A percentile compares a stretch with the other conserved stretches of the same genome.
Conservation (phyloP, 1,140 invertebrate species). For the Adoxophyes honmai region DNA sequence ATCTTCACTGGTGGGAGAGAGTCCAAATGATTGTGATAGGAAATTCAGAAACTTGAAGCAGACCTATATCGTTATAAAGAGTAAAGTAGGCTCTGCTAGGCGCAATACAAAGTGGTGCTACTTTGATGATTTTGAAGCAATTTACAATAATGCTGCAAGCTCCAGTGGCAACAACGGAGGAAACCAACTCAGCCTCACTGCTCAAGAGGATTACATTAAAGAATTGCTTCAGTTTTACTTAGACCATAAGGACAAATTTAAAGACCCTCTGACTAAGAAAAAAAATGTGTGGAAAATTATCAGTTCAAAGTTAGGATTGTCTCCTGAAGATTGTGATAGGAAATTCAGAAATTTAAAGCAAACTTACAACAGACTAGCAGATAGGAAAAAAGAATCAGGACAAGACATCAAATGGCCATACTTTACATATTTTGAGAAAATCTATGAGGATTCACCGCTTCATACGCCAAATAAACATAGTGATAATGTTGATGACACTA, state of each 20-base stretch:
- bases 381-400: constrained; percentile 45
- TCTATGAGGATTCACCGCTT: constrained; percentile 40
- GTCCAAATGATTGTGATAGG: constrained; percentile 51
- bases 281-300: constrained; percentile 54
- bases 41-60: constrained; percentile 70
- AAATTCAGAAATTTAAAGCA: constrained; percentile 70
- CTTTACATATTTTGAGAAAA: constrained; percentile 62
- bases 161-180: constrained; percentile 18
- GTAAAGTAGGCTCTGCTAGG: constrained; percentile 39
- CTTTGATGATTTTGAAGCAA: constrained; percentile 60
- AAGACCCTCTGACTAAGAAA: constrained; percentile 51
- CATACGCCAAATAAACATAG: neutral
- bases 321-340: constrained; percentile 59
- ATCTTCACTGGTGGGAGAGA: constrained; percentile 46
- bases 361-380: constrained; percentile 57
- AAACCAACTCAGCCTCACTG: constrained; percentile 25
- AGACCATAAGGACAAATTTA: constrained; percentile 62
- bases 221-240: constrained; percentile 53
- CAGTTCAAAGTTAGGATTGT: constrained; percentile 43
- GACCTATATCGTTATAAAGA: constrained; percentile 59
- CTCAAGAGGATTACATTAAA: constrained; percentile 48
- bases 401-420: constrained; percentile 59
- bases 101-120: constrained; percentile 62
- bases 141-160: constrained; percentile 40
- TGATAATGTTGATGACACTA: neutral